Evolutionary conservation across 2,888 invertebrate genomes (phyloP), one percentile per base, ranked within the genome.

Genomic region (Leptopilina syphax): DNA sequence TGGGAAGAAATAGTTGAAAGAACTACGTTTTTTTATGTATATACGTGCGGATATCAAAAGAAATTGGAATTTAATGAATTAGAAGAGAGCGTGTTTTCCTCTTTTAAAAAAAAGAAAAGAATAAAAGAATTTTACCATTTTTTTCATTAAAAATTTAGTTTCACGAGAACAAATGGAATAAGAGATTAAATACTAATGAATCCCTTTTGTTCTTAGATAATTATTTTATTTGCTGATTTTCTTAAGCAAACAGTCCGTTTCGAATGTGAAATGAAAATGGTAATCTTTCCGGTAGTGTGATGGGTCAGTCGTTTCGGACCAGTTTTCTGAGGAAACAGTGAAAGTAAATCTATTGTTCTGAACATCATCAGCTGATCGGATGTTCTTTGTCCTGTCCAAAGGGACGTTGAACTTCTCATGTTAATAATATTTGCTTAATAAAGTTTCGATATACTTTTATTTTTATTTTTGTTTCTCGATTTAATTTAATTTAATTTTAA

Each of bases 271-370:
- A 78, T 79, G 70, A 77, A 77, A 77, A 73, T 68, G 77, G 60
- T 68, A 67, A 83, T 83, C 83, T 83, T 83, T 82, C 73, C 82
- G 78, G 77, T 83, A 50, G 10, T 65, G 65, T 80, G 50, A 82
- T 68, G 60, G 83, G 79, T 81, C 83, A 82, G 79, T 80, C 81
- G 81, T 81, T 79, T 82, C 81, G 83, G 73, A 81, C 80, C 80
- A 82, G 79, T 83, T 83, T 76, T 77, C 81, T 60, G 77, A 83
- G 79, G 82, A 83, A 82, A 80, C 79, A 83, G 83, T 83, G 83
- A 83, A 83, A 83, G 83, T 82, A 80, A 78, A 66, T 6, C 73
- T 57, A 73, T 73, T 73, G 73, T 73, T 73, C 50, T 27, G 9
- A 34, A 73, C 57, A 57, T 41, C 34, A 73, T 5, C 73, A 73